A percentile compares a stretch with the other conserved stretches of the same genome.
These are phyloP conservation scores for Drosophila nigritarsus DNA, from an alignment of 2,888 invertebrate species.

Conservation along the genomic window DNA sequence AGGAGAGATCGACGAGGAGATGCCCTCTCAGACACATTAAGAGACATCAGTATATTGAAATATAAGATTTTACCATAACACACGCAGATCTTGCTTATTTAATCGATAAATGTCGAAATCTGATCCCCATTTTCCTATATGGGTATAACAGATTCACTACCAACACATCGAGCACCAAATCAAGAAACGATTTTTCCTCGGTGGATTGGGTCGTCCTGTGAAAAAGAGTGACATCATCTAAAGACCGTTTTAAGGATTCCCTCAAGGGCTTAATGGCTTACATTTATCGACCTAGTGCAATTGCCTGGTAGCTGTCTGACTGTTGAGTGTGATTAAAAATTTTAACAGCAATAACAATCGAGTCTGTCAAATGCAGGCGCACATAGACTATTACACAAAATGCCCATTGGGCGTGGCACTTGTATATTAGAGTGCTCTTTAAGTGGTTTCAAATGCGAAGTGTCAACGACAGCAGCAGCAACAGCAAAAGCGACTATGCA, in stretches of 20 bases:
- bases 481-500: conserved; percentile 12
- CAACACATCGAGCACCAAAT: neutral
- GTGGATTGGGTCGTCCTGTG: neutral
- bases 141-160: too few species aligned
- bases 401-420: conserved; percentile 37
- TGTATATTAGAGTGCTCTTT: conserved; percentile 31
- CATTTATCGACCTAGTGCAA: conserved; percentile 3
- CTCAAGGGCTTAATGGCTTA: neutral
- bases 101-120: neutral
- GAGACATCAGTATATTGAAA: too few species aligned
- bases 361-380: conserved; percentile 33
- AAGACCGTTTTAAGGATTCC: neutral
- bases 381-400: conserved; percentile 11
- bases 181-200: neutral
- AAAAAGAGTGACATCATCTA: neutral
- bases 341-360: conserved; percentile 35
- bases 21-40: neutral
- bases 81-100: neutral
- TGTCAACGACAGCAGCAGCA: conserved; percentile 33
- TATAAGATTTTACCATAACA: too few species aligned
- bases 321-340: conserved; percentile 43
- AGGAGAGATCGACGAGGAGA: neutral
- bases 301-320: neutral
- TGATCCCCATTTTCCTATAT: neutral
- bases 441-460: conserved; percentile 32